phyloP scores from a whole-genome alignment of 2,797 vertebrate genomes.

The Enteromius mattozi region DNA sequence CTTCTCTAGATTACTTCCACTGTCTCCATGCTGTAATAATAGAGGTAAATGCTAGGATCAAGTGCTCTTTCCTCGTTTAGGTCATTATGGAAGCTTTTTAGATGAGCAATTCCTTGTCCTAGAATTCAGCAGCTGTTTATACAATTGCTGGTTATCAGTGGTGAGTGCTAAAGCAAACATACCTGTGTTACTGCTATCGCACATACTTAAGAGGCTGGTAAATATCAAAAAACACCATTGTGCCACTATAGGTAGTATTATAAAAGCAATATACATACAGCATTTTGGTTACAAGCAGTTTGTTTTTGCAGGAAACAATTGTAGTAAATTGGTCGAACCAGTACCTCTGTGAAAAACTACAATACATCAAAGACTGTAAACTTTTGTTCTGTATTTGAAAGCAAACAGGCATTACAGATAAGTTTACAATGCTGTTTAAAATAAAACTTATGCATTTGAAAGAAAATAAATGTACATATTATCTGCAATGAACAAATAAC shows the following conservation, averaged over 20 bases:
- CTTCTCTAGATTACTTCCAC: not conserved
- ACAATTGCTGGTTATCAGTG: not conserved
- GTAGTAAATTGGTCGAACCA: not conserved
- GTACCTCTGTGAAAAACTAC: not conserved
- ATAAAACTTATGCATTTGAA: slow-evolving; percentile 20
- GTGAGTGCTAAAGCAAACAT: not conserved
- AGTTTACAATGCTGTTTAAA: slow-evolving; percentile 20
- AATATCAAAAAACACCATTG: not conserved
- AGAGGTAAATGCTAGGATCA: not conserved
- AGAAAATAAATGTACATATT: slow-evolving; percentile 32
- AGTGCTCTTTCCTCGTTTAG: not conserved
- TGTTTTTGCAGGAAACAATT: not conserved
- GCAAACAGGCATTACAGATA: slow-evolving; percentile 32
- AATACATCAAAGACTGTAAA: not conserved
- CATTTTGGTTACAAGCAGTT: not conserved
- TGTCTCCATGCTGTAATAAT: not conserved
- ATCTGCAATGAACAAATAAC: slow-evolving; percentile 23
- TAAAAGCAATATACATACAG: not conserved
- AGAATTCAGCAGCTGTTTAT: not conserved
- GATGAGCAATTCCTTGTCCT: not conserved
- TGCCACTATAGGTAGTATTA: not conserved
- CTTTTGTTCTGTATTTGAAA: slow-evolving; percentile 45
- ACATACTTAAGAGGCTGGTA: no score
- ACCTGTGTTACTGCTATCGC: not conserved
- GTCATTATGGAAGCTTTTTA: not conserved